Evolutionary conservation across 1,140 invertebrate genomes (phyloP).

Genomic region (Drosophila nebulosa): DNA sequence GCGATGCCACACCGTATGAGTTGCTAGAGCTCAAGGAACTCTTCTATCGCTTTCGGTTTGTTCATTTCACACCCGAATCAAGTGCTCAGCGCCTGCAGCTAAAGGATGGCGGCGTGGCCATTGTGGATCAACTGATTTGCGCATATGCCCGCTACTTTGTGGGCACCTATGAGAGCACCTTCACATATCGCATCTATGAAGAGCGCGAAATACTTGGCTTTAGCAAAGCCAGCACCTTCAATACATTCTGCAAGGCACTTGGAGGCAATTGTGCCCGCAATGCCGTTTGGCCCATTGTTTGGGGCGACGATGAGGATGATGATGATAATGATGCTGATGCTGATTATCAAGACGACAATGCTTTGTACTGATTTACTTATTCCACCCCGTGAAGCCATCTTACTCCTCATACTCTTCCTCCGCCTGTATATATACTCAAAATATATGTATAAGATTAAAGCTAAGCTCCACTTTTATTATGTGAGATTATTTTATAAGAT

Average conservation of each 20-base stretch:
- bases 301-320: conserved; percentile 60
- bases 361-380: neutral
- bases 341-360: conserved; percentile 1
- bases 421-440: neutral
- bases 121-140: conserved; percentile 98
- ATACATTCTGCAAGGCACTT: conserved; percentile 88
- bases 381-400: neutral
- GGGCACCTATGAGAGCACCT: conserved; percentile 96
- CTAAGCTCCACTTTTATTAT: neutral
- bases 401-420: neutral
- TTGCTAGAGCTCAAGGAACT: conserved; percentile 71
- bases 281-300: conserved; percentile 82
- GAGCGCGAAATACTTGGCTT: conserved; percentile 97
- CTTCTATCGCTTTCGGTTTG: conserved; percentile 56
- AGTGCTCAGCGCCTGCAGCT: conserved; percentile 81
- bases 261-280: conserved; percentile 81
- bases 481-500: neutral
- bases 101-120: conserved; percentile 94
- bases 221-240: conserved; percentile 90
- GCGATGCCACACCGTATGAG: conserved; percentile 85
- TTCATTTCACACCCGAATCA: conserved; percentile 70
- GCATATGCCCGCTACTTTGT: conserved; percentile 92
- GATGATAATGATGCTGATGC: neutral
- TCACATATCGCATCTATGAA: conserved; percentile 97
- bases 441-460: neutral